Conservation (phyloP, 2,888 invertebrate genomes). For the Monoplex corrugatus region DNA sequence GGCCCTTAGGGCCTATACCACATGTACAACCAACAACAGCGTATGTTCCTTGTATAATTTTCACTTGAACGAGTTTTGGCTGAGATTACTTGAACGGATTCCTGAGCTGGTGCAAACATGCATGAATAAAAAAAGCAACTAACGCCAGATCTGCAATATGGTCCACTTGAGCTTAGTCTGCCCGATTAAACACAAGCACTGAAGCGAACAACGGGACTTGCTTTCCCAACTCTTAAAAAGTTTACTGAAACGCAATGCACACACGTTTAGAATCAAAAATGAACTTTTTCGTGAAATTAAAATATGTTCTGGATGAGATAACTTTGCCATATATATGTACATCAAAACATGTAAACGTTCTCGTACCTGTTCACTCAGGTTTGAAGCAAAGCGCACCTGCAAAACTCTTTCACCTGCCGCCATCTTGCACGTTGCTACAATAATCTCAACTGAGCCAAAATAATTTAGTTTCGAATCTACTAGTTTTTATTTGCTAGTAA, state of each 20-base stretch:
- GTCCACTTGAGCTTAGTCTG: not conserved
- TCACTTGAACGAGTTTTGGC: slow-evolving; percentile 28
- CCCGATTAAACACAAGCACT: not conserved
- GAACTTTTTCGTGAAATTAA: no score
- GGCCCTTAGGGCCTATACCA: no score
- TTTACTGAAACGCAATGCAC: no score
- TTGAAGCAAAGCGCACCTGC: slow-evolving; percentile 41
- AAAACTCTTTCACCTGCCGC: slow-evolving; percentile 48
- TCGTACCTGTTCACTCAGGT: slow-evolving; percentile 37
- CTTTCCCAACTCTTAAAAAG: not conserved
- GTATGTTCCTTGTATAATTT: not conserved
- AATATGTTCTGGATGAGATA: no score
- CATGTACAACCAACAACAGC: not conserved
- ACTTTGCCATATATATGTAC: no score
- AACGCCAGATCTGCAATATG: slow-evolving; percentile 25
- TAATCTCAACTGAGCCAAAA: slow-evolving; percentile 38
- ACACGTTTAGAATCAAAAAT: not conserved
- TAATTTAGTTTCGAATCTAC: not conserved
- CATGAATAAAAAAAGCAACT: not conserved
- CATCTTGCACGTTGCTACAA: slow-evolving; percentile 59
- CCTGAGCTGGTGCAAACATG: not conserved
- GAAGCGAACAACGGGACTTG: not conserved
- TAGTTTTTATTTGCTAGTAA: not conserved
- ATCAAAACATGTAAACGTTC: not conserved
- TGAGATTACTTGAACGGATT: not conserved